A percentile compares a stretch with the other conserved stretches of the same genome.
phyloP scores from a whole-genome alignment of 2,888 invertebrate species.

The Anorthoa munda region DNA sequence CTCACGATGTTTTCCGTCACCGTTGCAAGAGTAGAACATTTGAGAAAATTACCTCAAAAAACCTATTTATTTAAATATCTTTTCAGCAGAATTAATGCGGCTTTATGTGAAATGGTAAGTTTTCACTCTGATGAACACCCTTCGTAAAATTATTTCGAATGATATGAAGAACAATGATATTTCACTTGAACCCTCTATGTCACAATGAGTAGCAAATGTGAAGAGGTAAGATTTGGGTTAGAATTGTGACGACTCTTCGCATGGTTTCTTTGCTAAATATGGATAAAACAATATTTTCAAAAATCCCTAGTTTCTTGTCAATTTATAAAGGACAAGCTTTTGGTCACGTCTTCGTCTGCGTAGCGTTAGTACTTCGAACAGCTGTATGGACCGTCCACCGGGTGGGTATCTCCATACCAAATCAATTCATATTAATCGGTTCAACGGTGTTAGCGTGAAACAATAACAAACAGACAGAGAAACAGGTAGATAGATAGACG shows the following conservation, averaged over 20 bases:
- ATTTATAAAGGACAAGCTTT: background rate
- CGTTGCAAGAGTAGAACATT: no score
- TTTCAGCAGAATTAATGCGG: background rate
- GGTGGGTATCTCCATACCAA: no score
- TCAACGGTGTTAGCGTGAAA: no score
- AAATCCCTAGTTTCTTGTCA: background rate
- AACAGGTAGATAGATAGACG: no score
- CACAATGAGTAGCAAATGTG: constrained; percentile 11
- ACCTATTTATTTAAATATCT: background rate
- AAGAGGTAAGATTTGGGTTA: background rate
- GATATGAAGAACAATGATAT: constrained; percentile 32
- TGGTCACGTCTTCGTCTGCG: no score
- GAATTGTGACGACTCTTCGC: background rate
- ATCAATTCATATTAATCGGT: no score
- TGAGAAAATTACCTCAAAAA: no score
- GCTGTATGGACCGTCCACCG: no score
- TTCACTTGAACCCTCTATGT: constrained; percentile 17
- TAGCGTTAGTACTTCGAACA: no score
- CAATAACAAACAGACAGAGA: no score
- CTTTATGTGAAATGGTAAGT: constrained; percentile 9
- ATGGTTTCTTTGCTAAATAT: background rate
- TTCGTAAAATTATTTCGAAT: constrained; percentile 30
- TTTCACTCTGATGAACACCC: constrained; percentile 11
- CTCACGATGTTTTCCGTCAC: no score
- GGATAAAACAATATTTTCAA: background rate